These are phyloP conservation scores for Scaptomyza tumidula DNA, from an alignment of 2,888 invertebrate species.

Conservation along the genomic window DNA sequence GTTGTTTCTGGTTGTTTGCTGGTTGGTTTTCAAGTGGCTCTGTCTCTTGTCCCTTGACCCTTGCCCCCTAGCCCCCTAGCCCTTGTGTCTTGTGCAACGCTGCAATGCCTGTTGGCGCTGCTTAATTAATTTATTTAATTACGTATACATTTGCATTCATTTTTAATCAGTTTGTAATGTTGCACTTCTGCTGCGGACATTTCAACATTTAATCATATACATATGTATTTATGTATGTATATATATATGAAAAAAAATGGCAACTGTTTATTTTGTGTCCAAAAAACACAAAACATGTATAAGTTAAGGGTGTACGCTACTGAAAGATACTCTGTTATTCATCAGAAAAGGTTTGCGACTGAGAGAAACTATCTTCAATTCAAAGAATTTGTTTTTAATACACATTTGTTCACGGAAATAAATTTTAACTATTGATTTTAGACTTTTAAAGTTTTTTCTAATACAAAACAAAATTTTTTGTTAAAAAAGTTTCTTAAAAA, in stretches of 20 bases:
- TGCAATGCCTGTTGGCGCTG: slow-evolving; percentile 20
- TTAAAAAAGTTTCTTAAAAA: no score
- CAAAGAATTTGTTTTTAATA: no score
- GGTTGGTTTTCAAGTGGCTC: slow-evolving; percentile 34
- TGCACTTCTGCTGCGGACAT: slow-evolving; percentile 51
- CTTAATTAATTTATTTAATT: slow-evolving; percentile 81
- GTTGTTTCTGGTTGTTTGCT: slow-evolving; percentile 15
- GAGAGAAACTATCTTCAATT: no score
- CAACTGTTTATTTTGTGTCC: slow-evolving; percentile 52
- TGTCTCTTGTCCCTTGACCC: slow-evolving; percentile 4
- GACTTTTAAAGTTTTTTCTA: no score
- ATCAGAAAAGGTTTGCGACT: background rate
- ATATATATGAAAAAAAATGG: slow-evolving; percentile 10
- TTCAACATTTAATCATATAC: slow-evolving; percentile 49
- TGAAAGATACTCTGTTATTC: background rate
- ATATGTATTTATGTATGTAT: background rate
- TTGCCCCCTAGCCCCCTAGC: no score
- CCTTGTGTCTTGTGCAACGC: background rate
- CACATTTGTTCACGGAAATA: no score
- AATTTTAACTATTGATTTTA: no score
- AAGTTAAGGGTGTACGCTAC: background rate
- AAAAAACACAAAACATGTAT: slow-evolving; percentile 19
- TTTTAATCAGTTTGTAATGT: slow-evolving; percentile 74
- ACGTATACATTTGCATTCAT: slow-evolving; percentile 73
- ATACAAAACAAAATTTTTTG: no score